Evolutionary conservation across 2,797 vertebrate genomes (phyloP), one percentile per base, ranked within the genome.

Genomic region (Coluber constrictor): DNA sequence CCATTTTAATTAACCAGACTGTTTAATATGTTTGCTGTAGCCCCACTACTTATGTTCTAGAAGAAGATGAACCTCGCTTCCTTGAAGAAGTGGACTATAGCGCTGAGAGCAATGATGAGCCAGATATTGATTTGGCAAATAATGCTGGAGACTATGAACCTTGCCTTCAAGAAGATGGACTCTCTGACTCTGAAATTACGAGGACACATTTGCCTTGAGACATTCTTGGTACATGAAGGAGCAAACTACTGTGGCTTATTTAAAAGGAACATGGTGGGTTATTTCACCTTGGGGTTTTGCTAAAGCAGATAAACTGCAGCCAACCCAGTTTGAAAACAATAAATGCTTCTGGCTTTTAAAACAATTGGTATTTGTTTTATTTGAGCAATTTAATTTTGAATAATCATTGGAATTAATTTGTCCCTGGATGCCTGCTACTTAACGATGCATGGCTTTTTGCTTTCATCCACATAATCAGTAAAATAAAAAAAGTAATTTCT

Each of bases 71-170:
- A 95, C 99, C 99, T 57, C 98, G 98, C 92, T 99, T 99, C 96
- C 98, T 99, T 97, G 99, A 99, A 97, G 98, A 99, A 94, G 98
- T 99, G 94, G 99, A 99, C 98, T 99, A 99, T 97, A 99, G 99
- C 0, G 99, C 99, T 13, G 99, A 99, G 96, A 99, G 99, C 97
- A 98, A 99, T 89, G 99, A 99, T 10, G 99, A 99, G 88, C 97
- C 97, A 86, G 96, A 99, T 5, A 93, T 92, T 51, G 98, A 99
- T 94, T 96, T 98, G 95, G 97, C 97, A 51, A 99, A 98, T 96
- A 98, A 95, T 94, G 95, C 55, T 0, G 98, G 96, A 55, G 98
- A 98, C 94, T 97, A 97, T 88, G 98, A 99, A 91, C 92, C 96
- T 94, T 55, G 94, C 96, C 96, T 96, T 94, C 97, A 97, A 89